A percentile compares a stretch with the other conserved stretches of the same genome.
Conservation (phyloP, 2,888 invertebrate species). For the Coecobrya sp. region DNA sequence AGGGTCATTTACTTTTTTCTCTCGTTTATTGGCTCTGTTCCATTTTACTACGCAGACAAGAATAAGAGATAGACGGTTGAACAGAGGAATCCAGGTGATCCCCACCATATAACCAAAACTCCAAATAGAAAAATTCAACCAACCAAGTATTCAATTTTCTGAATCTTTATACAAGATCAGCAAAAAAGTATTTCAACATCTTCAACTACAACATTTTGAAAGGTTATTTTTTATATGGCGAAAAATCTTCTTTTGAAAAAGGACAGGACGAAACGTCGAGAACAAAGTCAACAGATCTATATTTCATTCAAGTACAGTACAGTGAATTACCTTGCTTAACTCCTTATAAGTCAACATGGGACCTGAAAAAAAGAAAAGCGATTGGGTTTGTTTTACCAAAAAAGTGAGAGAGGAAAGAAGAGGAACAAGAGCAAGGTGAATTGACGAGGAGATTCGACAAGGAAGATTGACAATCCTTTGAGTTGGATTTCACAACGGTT, state of each 20-base stretch:
- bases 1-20: slow-evolving; percentile 76
- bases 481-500: background rate
- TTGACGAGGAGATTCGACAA: background rate
- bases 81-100: slow-evolving; percentile 77
- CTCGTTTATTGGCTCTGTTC: slow-evolving; percentile 78
- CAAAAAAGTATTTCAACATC: background rate
- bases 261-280: background rate
- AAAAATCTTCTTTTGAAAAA: slow-evolving; percentile 4
- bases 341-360: slow-evolving; percentile 55
- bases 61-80: background rate
- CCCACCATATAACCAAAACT: slow-evolving; percentile 19
- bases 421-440: slow-evolving; percentile 35
- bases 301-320: slow-evolving; percentile 25
- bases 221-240: slow-evolving; percentile 40
- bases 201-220: background rate
- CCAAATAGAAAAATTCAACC: slow-evolving; percentile 36
- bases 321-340: slow-evolving; percentile 57
- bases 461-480: background rate
- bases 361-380: background rate
- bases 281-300: slow-evolving; percentile 9
- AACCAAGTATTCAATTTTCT: slow-evolving; percentile 12
- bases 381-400: slow-evolving; percentile 46
- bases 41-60: slow-evolving; percentile 63
- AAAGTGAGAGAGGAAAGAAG: slow-evolving; percentile 30
- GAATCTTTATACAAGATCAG: background rate